Conservation (phyloP, 2,888 invertebrate genomes). For the Troides aeacus region DNA sequence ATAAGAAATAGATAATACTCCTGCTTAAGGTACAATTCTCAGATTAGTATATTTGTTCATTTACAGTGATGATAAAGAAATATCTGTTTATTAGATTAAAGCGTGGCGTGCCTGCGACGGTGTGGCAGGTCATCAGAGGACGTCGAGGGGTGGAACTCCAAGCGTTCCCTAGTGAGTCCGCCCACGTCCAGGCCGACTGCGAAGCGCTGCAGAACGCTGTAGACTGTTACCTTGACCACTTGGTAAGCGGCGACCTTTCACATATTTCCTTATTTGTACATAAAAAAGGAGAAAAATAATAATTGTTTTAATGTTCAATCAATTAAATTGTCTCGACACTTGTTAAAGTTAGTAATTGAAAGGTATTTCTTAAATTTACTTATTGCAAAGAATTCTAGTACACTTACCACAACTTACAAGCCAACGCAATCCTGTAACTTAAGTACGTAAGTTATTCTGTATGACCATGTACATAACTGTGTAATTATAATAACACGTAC, state of each 20-base stretch:
- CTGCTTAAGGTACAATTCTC: too few species aligned
- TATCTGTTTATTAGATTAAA: conserved; percentile 62
- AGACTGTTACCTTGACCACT: conserved; percentile 78
- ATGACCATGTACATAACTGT: too few species aligned
- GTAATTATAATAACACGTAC: too few species aligned
- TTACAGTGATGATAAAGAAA: too few species aligned
- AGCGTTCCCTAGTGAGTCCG: conserved; percentile 83
- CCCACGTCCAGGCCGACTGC: conserved; percentile 83
- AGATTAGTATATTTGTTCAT: too few species aligned
- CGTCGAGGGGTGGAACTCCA: conserved; percentile 48
- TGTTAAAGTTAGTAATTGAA: background rate
- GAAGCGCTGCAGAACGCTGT: conserved; percentile 84
- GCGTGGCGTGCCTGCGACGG: conserved; percentile 83
- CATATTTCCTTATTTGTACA: conserved; percentile 3
- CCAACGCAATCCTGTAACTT: too few species aligned
- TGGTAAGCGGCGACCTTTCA: conserved; percentile 46
- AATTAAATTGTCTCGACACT: too few species aligned
- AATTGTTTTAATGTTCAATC: background rate
- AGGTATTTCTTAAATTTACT: background rate
- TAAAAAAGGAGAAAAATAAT: background rate
- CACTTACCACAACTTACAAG: too few species aligned
- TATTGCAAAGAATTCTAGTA: background rate
- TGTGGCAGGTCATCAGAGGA: conserved; percentile 68
- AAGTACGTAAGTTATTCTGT: too few species aligned
- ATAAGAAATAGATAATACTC: too few species aligned